These are phyloP conservation scores for Cydia fagiglandana DNA, from an alignment of 1,140 invertebrate species.

Conservation along the genomic window DNA sequence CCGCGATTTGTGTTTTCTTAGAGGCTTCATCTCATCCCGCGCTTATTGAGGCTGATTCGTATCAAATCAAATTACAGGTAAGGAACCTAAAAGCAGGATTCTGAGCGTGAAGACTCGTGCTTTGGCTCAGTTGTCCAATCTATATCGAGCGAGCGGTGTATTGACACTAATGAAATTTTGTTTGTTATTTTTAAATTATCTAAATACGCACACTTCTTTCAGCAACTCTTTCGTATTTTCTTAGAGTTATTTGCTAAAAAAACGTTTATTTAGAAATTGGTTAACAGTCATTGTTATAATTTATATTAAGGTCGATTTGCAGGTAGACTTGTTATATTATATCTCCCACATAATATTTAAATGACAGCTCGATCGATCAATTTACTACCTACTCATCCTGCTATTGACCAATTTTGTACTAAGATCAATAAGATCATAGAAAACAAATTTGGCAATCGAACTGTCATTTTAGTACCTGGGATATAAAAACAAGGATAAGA, in stretches of 20 bases:
- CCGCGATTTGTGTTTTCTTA: constrained; percentile 50
- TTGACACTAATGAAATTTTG: neutral
- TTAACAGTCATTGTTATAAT: neutral
- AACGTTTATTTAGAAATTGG: neutral
- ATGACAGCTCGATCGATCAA: no score
- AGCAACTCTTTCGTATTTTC: constrained; percentile 17
- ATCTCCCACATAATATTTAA: no score
- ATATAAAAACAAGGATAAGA: no score
- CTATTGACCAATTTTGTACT: no score
- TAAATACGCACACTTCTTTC: constrained; percentile 24
- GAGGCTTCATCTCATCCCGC: constrained; percentile 50
- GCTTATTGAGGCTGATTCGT: constrained; percentile 61
- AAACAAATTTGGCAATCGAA: no score
- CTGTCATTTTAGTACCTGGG: no score
- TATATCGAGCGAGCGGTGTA: constrained; percentile 10
- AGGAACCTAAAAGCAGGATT: constrained; percentile 38
- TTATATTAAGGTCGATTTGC: neutral
- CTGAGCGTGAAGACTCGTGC: constrained; percentile 12
- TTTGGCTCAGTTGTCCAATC: constrained; percentile 1
- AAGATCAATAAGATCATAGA: no score
- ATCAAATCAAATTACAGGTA: constrained; percentile 62
- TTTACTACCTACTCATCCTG: no score
- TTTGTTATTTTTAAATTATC: constrained; percentile 31
- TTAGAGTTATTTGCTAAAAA: neutral
- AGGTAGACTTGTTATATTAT: neutral